phyloP scores from a whole-genome alignment of 1,140 invertebrate genomes.

The Aphelenchoides besseyi region DNA sequence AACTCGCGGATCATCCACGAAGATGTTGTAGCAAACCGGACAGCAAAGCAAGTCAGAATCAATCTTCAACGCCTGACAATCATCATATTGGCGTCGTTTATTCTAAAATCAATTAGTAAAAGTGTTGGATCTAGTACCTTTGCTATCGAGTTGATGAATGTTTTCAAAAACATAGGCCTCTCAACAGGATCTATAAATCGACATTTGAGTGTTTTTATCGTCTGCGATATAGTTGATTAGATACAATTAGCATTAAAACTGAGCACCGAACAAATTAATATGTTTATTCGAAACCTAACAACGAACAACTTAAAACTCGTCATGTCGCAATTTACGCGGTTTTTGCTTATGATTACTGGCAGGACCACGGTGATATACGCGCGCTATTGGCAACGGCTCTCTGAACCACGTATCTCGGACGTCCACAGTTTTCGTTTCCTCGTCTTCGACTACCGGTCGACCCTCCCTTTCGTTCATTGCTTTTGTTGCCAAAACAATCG shows the following conservation, averaged over 20 bases:
- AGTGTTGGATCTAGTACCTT: no score
- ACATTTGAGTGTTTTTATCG: not conserved
- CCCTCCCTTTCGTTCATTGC: constrained; percentile 48
- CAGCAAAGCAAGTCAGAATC: constrained; percentile 14
- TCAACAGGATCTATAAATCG: not conserved
- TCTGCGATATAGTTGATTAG: not conserved
- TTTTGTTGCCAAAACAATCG: constrained; percentile 52
- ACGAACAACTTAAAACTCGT: constrained; percentile 42
- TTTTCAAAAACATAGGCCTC: not conserved
- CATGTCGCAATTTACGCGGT: constrained; percentile 49
- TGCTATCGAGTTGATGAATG: not conserved
- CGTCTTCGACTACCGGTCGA: constrained; percentile 27
- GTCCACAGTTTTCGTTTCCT: constrained; percentile 42
- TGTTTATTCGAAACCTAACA: constrained; percentile 17
- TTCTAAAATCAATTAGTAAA: no score
- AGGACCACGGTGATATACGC: constrained; percentile 42
- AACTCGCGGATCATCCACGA: constrained; percentile 1
- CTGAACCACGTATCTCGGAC: constrained; percentile 40
- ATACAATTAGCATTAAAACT: no score
- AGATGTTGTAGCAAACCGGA: constrained; percentile 8
- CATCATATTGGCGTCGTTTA: not conserved
- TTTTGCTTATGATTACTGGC: constrained; percentile 43
- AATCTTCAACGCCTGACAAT: not conserved
- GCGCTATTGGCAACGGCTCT: constrained; percentile 39
- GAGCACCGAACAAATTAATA: constrained; percentile 6